Conservation (phyloP, 2,888 invertebrate species). For the Andrena hattorfiana region DNA sequence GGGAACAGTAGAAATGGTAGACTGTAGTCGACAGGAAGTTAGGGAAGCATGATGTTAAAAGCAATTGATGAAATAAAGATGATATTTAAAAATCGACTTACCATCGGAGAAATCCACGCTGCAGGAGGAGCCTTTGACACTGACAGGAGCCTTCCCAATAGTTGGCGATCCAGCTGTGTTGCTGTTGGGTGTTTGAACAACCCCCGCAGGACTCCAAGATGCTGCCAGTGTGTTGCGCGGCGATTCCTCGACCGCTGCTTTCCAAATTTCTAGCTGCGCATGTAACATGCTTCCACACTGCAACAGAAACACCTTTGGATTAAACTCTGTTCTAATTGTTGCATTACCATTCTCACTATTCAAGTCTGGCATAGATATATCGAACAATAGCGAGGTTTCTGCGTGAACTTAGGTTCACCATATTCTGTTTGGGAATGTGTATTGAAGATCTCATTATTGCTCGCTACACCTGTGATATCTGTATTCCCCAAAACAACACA, state of each 20-base stretch:
- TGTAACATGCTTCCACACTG: conserved; percentile 94
- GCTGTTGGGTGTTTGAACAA: conserved; percentile 77
- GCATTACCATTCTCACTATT: no score
- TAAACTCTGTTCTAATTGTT: background rate
- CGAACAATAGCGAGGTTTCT: no score
- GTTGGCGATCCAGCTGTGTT: conserved; percentile 75
- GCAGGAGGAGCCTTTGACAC: conserved; percentile 79
- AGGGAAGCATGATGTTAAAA: background rate
- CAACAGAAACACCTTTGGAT: conserved; percentile 50
- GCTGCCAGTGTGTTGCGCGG: conserved; percentile 85
- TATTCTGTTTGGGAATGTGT: no score
- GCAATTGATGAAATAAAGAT: background rate
- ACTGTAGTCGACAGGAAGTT: no score
- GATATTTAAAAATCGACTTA: conserved; percentile 82
- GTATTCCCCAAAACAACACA: no score
- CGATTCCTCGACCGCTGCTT: conserved; percentile 89
- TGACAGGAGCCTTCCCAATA: conserved; percentile 74
- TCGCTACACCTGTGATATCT: no score
- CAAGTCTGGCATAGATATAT: no score
- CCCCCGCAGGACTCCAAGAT: conserved; percentile 81
- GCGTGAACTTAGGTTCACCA: no score
- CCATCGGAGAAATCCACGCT: conserved; percentile 90
- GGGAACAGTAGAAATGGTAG: no score
- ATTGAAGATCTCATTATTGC: no score
- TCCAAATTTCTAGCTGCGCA: conserved; percentile 97